Base-by-base conservation (phyloP, 2,888 invertebrate genomes). In the Leistus spinibarbis region DNA sequence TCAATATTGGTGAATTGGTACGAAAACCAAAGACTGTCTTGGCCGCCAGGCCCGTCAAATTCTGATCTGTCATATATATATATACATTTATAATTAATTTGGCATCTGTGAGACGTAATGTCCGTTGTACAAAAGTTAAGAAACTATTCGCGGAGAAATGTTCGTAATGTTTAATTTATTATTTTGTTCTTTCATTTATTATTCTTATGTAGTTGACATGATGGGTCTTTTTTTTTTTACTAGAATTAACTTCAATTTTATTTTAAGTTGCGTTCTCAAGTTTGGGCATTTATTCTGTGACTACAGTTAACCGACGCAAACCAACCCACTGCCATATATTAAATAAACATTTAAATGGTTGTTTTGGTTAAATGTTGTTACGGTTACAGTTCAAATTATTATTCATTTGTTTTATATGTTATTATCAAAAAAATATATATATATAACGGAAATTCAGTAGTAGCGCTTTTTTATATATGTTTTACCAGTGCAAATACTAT, bases 1-100 rank as follows among this genome's bases (percentile, higher is more conserved):
- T 73, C 27, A 22, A 24, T 65, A 72, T 65, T 65, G 72, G 72
- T 67, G 67, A 67, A 73, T 73, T 73, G 73, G 73, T 73, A 73
- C 67, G 67, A 62, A 67, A 73, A 73, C 75, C 75, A 75, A 75
- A 75, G 75, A 75, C 75, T 75, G 75, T 57, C 16, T 72, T 60
- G 13, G 40, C 22, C 22, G 53, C 17, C 22, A 16, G n/a, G 16
- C 19, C 20, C 56, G 53, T 17, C 40, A 20, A 54, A 10, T 40
- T 71, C 64, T 64, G 64, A 65, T 64, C 64, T 71, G 64, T 65
- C 56, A 56, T 54, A 16, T 9, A n/a, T 40, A 68, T 68, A n/a
- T 54, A 54, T 57, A 69, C 24, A 69, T 69, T 22, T 57, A 24
- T 69, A 69, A 22, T 69, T 69, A 57, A 69, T 56, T 71, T 22